Evolutionary conservation across 2,113 vertebrate species (phyloP).

Genomic region (Myanophis thanlyinensis): DNA sequence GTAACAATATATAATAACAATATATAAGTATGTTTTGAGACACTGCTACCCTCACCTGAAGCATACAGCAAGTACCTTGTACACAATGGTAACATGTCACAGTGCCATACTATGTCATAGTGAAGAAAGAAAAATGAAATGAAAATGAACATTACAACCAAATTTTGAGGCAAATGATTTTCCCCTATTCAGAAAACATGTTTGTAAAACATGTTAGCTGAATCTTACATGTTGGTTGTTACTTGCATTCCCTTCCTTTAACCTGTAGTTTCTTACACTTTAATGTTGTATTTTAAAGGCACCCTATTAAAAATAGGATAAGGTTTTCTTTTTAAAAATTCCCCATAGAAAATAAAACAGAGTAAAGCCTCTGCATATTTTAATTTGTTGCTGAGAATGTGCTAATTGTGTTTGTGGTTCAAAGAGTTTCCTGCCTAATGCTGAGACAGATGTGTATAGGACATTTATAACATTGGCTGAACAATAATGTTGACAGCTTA

Average conservation of each 20-base stretch:
- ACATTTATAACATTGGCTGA: conserved; percentile 23
- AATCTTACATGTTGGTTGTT: background rate
- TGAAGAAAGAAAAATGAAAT: background rate
- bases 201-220: background rate
- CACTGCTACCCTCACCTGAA: background rate
- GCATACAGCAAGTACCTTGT: background rate
- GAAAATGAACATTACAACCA: background rate
- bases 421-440: conserved; percentile 6
- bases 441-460: background rate
- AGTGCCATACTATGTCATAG: background rate
- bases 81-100: background rate
- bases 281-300: background rate
- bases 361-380: background rate
- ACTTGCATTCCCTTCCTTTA: background rate
- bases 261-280: background rate
- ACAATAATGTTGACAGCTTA: conserved; percentile 6
- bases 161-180: background rate
- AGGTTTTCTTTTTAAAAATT: background rate
- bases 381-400: background rate
- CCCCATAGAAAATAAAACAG: background rate
- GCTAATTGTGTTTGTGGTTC: background rate
- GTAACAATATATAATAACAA: background rate
- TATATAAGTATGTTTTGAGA: background rate
- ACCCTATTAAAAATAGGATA: background rate
- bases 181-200: background rate